A percentile compares a stretch with the other conserved stretches of the same genome.
phyloP scores from a whole-genome alignment of 2,797 vertebrate species.

The Helicolenus hilgendorfi region DNA sequence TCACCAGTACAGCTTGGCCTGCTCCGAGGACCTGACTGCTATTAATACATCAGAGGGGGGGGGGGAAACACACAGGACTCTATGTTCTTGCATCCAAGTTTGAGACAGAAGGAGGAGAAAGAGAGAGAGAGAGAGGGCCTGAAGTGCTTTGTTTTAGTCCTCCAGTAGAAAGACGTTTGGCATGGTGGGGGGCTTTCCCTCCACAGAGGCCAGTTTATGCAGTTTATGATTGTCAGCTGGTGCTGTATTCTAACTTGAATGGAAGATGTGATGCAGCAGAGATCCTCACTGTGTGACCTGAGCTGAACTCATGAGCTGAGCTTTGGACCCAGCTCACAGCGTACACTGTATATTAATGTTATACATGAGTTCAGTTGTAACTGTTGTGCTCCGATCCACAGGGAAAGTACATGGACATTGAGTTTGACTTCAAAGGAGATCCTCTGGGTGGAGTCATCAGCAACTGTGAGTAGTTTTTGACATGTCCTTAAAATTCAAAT shows the following conservation, averaged over 20 bases:
- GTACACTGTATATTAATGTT: neutral
- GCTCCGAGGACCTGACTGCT: constrained; percentile 61
- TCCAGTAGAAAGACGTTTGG: constrained; percentile 18
- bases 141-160: constrained; percentile 54
- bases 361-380: neutral
- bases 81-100: constrained; percentile 65
- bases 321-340: neutral
- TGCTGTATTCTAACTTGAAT: neutral
- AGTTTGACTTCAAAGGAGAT: constrained; percentile 99
- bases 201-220: constrained; percentile 45
- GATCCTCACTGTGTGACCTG: neutral
- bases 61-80: constrained; percentile 62
- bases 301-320: neutral
- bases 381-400: constrained; percentile 82
- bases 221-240: constrained; percentile 48
- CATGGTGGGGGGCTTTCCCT: constrained; percentile 4
- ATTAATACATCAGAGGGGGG: constrained; percentile 73
- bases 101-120: constrained; percentile 14
- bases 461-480: constrained; percentile 94
- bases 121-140: neutral
- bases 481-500: neutral
- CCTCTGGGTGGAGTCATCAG: constrained; percentile 99
- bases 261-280: neutral
- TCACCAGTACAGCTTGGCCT: constrained; percentile 54
- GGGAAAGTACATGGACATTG: constrained; percentile 99